phyloP scores from a whole-genome alignment of 2,888 invertebrate genomes.

The Dicranocentrus wangi region DNA sequence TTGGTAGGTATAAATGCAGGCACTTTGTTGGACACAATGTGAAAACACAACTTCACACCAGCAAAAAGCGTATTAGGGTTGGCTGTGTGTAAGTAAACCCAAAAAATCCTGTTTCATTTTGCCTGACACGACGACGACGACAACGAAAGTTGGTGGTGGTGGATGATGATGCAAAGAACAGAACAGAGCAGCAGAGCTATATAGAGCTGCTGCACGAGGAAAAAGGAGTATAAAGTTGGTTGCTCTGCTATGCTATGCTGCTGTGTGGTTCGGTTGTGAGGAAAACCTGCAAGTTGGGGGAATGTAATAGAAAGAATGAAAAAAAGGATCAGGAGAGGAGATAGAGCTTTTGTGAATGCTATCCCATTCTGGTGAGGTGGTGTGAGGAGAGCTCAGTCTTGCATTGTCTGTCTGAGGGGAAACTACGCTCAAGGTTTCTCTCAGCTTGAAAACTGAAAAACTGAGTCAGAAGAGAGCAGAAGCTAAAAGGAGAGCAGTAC shows the following conservation, averaged over 20 bases:
- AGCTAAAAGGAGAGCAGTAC: neutral
- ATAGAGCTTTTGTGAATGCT: neutral
- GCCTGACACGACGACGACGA: too few species aligned
- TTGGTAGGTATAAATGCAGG: neutral
- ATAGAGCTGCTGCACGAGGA: too few species aligned
- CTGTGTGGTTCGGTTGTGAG: neutral
- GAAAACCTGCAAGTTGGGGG: neutral
- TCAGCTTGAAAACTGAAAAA: slow-evolving; percentile 1
- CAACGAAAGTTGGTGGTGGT: too few species aligned
- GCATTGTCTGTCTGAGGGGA: slow-evolving; percentile 35
- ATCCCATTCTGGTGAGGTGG: neutral
- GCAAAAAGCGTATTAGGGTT: slow-evolving; percentile 11
- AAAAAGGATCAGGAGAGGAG: neutral
- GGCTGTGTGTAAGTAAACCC: neutral
- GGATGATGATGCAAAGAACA: too few species aligned
- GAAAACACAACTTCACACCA: slow-evolving; percentile 51
- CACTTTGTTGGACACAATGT: neutral
- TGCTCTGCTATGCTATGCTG: too few species aligned
- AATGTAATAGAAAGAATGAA: neutral
- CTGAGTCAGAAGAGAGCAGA: neutral
- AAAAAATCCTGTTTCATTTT: neutral
- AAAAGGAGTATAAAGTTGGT: too few species aligned
- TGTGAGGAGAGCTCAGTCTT: slow-evolving; percentile 33
- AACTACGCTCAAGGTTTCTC: slow-evolving; percentile 31
- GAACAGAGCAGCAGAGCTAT: too few species aligned